These are phyloP conservation scores for Camponotus fellah DNA, from an alignment of 2,888 invertebrate genomes.

Conservation along the genomic window DNA sequence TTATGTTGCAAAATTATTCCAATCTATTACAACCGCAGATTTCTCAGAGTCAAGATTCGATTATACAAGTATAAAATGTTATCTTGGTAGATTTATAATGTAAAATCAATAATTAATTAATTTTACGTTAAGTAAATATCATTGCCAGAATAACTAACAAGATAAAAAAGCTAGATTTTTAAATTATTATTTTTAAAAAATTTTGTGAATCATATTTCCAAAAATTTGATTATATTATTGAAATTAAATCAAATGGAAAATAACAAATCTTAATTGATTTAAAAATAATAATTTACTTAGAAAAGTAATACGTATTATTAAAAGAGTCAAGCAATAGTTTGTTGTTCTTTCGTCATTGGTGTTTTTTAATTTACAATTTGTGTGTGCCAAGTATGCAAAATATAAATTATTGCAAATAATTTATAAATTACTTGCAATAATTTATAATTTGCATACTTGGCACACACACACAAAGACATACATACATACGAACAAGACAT, in stretches of 20 bases:
- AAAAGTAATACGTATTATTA: background rate
- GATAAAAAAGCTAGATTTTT: background rate
- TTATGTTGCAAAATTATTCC: background rate
- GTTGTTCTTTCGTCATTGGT: background rate
- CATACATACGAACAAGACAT: too few species aligned
- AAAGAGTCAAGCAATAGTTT: conserved; percentile 28
- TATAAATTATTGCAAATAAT: too few species aligned
- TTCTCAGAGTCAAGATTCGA: background rate
- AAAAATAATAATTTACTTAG: background rate
- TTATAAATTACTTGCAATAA: background rate
- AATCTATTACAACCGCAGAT: background rate
- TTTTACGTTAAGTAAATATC: background rate
- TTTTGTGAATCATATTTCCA: background rate
- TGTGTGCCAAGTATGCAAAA: too few species aligned
- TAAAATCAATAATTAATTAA: background rate
- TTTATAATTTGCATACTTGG: conserved; percentile 17
- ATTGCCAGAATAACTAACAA: background rate
- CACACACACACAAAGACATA: background rate
- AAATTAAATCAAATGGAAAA: conserved; percentile 13
- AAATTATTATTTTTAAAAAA: conserved; percentile 10
- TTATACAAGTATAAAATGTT: background rate
- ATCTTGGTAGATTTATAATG: background rate
- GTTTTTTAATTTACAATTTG: background rate
- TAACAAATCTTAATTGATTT: background rate
- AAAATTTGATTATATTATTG: background rate